Evolutionary conservation across 2,797 vertebrate genomes (phyloP).

Genomic region (Sebastes taczanowskii): DNA sequence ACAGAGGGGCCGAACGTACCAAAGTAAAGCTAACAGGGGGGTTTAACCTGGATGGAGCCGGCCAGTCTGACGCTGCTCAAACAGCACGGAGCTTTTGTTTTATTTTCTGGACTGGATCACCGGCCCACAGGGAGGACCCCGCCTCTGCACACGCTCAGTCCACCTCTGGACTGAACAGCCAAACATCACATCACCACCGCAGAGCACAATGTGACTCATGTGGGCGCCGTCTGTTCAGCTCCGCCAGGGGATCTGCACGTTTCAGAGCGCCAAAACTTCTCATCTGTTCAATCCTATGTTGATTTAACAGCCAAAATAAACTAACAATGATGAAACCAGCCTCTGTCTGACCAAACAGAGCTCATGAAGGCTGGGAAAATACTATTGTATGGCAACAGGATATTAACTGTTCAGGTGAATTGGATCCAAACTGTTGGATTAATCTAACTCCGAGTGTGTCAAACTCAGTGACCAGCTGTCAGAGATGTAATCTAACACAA

Average conservation of each 20-base stretch:
- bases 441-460: background rate
- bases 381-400: background rate
- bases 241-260: background rate
- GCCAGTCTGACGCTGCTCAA: background rate
- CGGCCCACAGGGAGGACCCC: background rate
- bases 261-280: background rate
- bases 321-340: background rate
- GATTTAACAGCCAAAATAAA: background rate
- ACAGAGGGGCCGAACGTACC: background rate
- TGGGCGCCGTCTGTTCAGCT: background rate
- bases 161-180: background rate
- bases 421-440: too few species aligned
- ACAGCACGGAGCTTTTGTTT: background rate
- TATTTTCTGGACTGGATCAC: background rate
- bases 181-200: background rate
- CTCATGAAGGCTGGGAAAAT: background rate
- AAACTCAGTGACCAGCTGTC: background rate
- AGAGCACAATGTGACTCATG: conserved; percentile 11
- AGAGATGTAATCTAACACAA: background rate
- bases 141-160: conserved; percentile 3
- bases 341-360: background rate
- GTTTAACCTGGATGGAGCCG: background rate
- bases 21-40: background rate
- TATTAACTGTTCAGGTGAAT: background rate
- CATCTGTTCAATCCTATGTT: background rate